These are phyloP conservation scores for Nomada fucata DNA, from an alignment of 2,888 invertebrate species.

Conservation along the genomic window DNA sequence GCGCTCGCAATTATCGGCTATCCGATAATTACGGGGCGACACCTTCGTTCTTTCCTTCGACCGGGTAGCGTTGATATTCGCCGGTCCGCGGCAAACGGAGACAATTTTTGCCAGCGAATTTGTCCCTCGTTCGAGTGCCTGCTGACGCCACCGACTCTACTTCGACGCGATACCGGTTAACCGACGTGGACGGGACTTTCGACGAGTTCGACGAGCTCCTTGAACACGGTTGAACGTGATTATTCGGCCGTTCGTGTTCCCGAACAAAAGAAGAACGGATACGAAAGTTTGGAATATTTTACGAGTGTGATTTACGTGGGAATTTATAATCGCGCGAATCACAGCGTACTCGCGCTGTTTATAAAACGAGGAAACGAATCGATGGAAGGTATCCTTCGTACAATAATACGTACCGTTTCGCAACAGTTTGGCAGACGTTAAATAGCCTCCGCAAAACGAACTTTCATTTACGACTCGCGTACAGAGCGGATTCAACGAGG, in stretches of 20 bases:
- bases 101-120: not conserved
- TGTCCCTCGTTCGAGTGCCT: not conserved
- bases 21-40: constrained; percentile 72
- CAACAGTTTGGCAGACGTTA: not conserved
- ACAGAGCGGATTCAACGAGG: not conserved
- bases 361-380: not conserved
- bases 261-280: constrained; percentile 1
- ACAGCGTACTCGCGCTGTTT: not conserved
- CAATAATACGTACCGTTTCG: not conserved
- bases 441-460: not conserved
- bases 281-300: not conserved
- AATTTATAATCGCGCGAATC: constrained; percentile 5
- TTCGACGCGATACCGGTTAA: constrained; percentile 13
- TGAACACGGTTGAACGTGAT: not conserved
- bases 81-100: not conserved
- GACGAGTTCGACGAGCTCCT: not conserved
- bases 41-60: constrained; percentile 63
- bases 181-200: constrained; percentile 15
- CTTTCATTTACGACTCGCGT: not conserved
- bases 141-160: not conserved
- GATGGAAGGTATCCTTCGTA: not conserved
- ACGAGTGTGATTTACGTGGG: not conserved
- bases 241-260: not conserved
- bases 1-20: constrained; percentile 74
- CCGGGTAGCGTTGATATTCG: constrained; percentile 56